phyloP scores from a whole-genome alignment of 2,113 vertebrate genomes.

The Corythoichthys haematopterus region DNA sequence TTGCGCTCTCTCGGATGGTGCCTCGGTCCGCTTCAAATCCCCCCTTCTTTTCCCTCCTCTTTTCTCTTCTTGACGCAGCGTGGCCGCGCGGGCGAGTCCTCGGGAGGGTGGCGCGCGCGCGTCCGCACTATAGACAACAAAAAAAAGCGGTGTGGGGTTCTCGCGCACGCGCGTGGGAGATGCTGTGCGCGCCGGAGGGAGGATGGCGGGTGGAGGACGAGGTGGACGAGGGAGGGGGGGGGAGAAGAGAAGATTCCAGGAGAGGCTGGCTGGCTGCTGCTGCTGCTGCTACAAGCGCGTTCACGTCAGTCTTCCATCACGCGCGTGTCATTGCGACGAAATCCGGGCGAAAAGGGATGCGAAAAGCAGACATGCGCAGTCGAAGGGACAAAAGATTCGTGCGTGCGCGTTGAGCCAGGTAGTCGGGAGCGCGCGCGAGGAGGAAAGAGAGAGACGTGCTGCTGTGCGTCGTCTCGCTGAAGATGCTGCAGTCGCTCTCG shows the following conservation, averaged over 20 bases:
- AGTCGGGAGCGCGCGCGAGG: slow-evolving; percentile 50
- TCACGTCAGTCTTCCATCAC: slow-evolving; percentile 56
- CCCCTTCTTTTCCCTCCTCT: slow-evolving; percentile 3
- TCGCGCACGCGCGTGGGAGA: slow-evolving; percentile 46
- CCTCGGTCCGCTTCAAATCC: slow-evolving; percentile 62
- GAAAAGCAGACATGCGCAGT: slow-evolving; percentile 24
- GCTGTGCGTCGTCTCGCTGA: slow-evolving; percentile 60
- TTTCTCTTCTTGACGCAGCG: slow-evolving; percentile 51
- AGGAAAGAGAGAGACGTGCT: slow-evolving; percentile 49
- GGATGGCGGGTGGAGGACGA: slow-evolving; percentile 26
- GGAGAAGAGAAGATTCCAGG: slow-evolving; percentile 36
- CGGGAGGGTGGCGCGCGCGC: slow-evolving; percentile 16
- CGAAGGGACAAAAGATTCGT: slow-evolving; percentile 39
- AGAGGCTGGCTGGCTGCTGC: slow-evolving; percentile 26
- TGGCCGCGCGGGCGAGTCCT: slow-evolving; percentile 47
- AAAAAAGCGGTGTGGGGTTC: slow-evolving; percentile 9
- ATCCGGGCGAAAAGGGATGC: slow-evolving; percentile 29
- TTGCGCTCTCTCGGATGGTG: slow-evolving; percentile 64
- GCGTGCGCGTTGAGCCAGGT: slow-evolving; percentile 28
- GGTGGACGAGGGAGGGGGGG: slow-evolving; percentile 31
- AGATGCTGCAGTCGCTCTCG: slow-evolving; percentile 73
- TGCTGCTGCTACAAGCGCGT: slow-evolving; percentile 33
- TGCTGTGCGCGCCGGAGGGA: slow-evolving; percentile 54
- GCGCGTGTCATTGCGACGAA: slow-evolving; percentile 61
- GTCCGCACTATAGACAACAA: not conserved